These are phyloP conservation scores for Aldrovandia affinis DNA, from an alignment of 2,797 vertebrate genomes.

Conservation along the genomic window DNA sequence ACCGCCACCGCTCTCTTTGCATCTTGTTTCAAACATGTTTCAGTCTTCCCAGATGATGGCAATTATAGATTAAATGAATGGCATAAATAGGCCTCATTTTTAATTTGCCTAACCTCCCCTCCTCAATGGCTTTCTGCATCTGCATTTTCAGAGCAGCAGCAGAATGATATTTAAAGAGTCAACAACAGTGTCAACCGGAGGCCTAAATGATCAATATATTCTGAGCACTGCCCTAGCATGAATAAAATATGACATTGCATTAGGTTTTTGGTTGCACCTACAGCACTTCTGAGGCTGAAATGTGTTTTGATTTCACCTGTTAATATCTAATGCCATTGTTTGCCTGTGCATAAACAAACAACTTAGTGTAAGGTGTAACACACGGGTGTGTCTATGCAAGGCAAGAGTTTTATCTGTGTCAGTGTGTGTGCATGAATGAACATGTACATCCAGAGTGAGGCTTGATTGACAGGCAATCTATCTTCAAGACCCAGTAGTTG, in stretches of 20 bases:
- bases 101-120: neutral
- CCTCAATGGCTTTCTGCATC: neutral
- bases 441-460: slow-evolving; percentile 41
- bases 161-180: neutral
- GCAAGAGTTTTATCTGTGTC: neutral
- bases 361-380: neutral
- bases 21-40: neutral
- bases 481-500: neutral
- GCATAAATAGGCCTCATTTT: neutral
- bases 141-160: neutral
- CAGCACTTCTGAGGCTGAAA: neutral
- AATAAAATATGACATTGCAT: neutral
- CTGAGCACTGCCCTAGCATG: neutral
- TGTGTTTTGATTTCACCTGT: neutral
- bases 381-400: neutral
- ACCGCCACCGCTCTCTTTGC: neutral
- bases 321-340: neutral
- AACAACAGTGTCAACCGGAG: neutral
- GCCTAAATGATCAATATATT: neutral
- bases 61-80: neutral
- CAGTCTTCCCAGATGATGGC: no score
- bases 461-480: slow-evolving; percentile 43
- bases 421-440: neutral
- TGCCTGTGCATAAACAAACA: neutral
- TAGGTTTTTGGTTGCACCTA: neutral